phyloP scores from a whole-genome alignment of 2,888 invertebrate species.

The Geotrupes spiniger region DNA sequence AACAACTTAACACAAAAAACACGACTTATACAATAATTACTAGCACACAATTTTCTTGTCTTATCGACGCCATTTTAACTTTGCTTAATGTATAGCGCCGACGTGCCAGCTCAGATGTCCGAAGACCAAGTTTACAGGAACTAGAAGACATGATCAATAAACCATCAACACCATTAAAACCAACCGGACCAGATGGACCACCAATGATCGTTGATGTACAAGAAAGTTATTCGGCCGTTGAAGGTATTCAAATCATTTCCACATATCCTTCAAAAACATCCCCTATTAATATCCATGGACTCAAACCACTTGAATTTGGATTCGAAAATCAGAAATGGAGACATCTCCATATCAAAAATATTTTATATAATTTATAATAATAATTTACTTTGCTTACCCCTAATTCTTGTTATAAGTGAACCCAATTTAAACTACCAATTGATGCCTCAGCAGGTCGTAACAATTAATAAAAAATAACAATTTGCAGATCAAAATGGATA shows the following conservation, averaged over 20 bases:
- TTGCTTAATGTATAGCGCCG: constrained; percentile 48
- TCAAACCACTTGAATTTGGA: too few species aligned
- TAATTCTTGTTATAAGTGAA: too few species aligned
- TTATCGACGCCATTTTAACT: constrained; percentile 3
- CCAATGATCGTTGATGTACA: constrained; percentile 90
- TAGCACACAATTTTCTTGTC: constrained; percentile 3
- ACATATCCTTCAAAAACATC: constrained; percentile 6
- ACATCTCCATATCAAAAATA: too few species aligned
- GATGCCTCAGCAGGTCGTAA: constrained; percentile 5
- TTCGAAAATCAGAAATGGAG: too few species aligned
- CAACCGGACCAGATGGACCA: constrained; percentile 77
- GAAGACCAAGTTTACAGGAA: constrained; percentile 87
- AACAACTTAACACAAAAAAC: constrained; percentile 1
- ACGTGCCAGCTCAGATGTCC: constrained; percentile 86
- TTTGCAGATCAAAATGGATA: constrained; percentile 84
- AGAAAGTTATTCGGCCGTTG: constrained; percentile 93
- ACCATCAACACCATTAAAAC: constrained; percentile 83
- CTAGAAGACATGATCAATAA: constrained; percentile 88
- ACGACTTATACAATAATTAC: constrained; percentile 6
- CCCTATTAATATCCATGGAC: too few species aligned
- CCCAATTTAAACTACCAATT: too few species aligned
- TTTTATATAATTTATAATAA: neutral
- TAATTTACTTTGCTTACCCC: too few species aligned
- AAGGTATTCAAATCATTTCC: constrained; percentile 77
- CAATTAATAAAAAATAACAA: neutral